Evolutionary conservation across 2,888 invertebrate genomes (phyloP), one percentile per base, ranked within the genome.

Genomic region (Mylabris sibirica): DNA sequence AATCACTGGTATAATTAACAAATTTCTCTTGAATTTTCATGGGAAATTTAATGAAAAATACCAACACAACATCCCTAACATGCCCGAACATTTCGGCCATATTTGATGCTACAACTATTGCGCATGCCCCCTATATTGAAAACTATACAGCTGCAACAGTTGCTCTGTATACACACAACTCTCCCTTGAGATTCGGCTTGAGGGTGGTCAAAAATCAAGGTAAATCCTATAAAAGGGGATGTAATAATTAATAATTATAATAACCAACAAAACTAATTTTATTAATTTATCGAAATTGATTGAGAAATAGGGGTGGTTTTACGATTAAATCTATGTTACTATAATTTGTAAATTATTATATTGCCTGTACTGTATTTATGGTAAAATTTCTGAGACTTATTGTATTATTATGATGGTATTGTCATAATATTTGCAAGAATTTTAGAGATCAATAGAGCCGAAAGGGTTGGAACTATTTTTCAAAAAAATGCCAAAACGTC

Each of bases 361-460:
- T 3, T 38, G 12, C 44, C 44, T 6, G 17, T 6, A 3, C 44
- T 44, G 44, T 17, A 38, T 38, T 38, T 38, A 14, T 44, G 44
- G 3, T 11, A 17, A 44, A 44, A 17, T 44, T 49, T 17, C 11
- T 20, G 20, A 20, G 20, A 49, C 11, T 22, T 20, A 17, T 20
- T 20, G 49, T 20, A 22, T 61, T 62, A 64, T 70, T 75, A 75
- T 75, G n/a, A n/a, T 76, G 76, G 72, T 72, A 59, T 65, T 77
- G 79, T 79, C 79, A 76, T 75, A 79, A 79, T 75, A 79, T 77
- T 78, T 74, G 68, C 17, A 60, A 53, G 20, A 24, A 11, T 26
- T 17, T 22, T 5, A 49, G 20, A 49, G 20, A 9, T 20, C 20
- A 44, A 17, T 30, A 17, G 38, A 6, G 17, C 20, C 20, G 49